Evolutionary conservation across 2,113 vertebrate genomes (phyloP), one percentile per base, ranked within the genome.

Genomic region (Xiphias gladius): DNA sequence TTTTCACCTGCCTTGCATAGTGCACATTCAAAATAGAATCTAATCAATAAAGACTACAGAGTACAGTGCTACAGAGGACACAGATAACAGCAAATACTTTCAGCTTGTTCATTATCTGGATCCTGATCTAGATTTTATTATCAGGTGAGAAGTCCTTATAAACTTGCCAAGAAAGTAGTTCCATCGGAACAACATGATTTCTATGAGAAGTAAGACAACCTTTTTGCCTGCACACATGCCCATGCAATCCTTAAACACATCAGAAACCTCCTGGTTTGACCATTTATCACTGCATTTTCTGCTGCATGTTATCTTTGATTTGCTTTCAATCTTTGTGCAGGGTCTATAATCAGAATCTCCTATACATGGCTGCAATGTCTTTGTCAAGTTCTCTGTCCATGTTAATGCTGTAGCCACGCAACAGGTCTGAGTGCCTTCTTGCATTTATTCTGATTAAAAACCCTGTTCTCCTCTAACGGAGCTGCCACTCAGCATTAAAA

Each of bases 401-500:
- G 46, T 78, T 57, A 83, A 80, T 82, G 79, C 54, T 17, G 0
- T 2, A 39, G 30, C 58, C 11, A 22, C 5, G 26, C 71, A 89
- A 86, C 89, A 82, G 70, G 77, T 80, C 81, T n/a, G 50, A 61
- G 39, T 72, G 54, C 83, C 77, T 78, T 64, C 35, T 63, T 76
- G 64, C 46, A 76, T 82, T 87, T 80, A 37, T 82, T 62, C 46
- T 77, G 88, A 82, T 79, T 72, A 77, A 75, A 73, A 88, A 62
- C 7, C 54, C 12, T 24, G 39, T 22, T 66, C 63, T 76, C 28
- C 58, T 82, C 66, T 41, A 52, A 73, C 65, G 39, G 62, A 79
- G 62, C 85, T 88, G 88, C 81, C 90, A 89, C 80, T 88, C 86
- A 83, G 87, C 68, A 87, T 90, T 88, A 86, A 35, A 84, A 87